Base-by-base conservation (phyloP, 2,888 invertebrate species). In the Drosophila lutescens region DNA sequence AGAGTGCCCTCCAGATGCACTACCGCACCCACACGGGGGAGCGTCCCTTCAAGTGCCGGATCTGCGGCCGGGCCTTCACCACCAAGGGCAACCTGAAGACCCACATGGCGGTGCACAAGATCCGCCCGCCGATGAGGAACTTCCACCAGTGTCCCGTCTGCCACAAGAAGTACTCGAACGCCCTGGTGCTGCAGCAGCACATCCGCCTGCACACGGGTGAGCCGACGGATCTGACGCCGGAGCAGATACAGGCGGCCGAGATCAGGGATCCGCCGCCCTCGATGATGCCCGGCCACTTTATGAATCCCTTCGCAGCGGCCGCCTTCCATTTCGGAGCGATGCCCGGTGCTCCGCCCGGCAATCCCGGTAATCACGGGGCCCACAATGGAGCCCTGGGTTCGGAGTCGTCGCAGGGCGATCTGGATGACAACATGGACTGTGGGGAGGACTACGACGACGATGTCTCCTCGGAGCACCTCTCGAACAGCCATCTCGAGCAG, bases 81-180 rank as follows among this genome's bases (percentile, higher is more conserved):
- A 99, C 99, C 57, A 99, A 99, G 93, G 99, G 99, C 70, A 99
- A 99, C 93, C 94, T 99, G 78, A 99, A 99, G 93, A 99, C 99
- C 4, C 99, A 99, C 93, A 99, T 99, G 99, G 98, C 99, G 51
- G 99, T 99, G 34, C 99, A 99, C 93, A 95, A 99, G 79, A 97
- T 98, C 77, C 98, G 98, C 90, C 98, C 98, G 58, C 98, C 98
- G 30, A 95, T 98, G 93, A 94, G 98, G 78, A 96, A 97, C 85
- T 94, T 98, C 86, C 99, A 99, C 91, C 98, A 99, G 93, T 99
- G 99, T 92, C 98, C 98, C 30, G 98, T 98, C 43, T 99, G 99
- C 91, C 99, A 99, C 93, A 99, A 98, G 92, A 98, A 98, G 92
- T 99, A 98, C 93, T 96, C 98, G 50, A 98, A 98, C 92, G 96